These are phyloP conservation scores for Mesopsocus fuscifrons DNA, from an alignment of 2,888 invertebrate genomes.

Conservation along the genomic window DNA sequence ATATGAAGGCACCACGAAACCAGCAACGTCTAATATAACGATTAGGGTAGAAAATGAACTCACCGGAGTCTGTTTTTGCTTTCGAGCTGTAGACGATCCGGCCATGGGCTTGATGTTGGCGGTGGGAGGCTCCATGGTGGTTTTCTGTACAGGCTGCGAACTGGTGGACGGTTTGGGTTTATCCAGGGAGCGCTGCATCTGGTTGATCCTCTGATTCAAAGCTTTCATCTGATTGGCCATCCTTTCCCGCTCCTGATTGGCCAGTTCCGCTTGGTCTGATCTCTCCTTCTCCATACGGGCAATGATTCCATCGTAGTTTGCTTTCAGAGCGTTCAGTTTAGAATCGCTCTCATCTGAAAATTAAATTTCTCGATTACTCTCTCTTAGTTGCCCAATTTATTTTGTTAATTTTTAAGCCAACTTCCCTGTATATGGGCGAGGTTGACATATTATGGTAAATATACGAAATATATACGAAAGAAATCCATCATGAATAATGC, in stretches of 20 bases:
- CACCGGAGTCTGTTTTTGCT: conserved; percentile 16
- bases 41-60: conserved; percentile 1
- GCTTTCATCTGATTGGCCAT: conserved; percentile 44
- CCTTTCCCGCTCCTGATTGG: conserved; percentile 27
- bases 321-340: conserved; percentile 22
- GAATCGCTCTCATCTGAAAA: conserved; percentile 20
- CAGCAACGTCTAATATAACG: conserved; percentile 9
- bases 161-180: conserved; percentile 46
- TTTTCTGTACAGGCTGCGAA: conserved; percentile 37
- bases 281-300: conserved; percentile 54
- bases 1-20: no score
- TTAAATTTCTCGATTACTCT: no score
- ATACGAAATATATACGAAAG: no score
- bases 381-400: no score
- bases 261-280: conserved; percentile 39
- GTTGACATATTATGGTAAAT: no score
- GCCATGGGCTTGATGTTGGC: conserved; percentile 93
- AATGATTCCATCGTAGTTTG: conserved; percentile 27
- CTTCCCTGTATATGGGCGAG: no score
- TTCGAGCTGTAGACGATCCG: conserved; percentile 28
- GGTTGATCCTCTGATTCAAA: conserved; percentile 44
- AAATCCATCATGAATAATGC: no score
- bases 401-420: neutral
- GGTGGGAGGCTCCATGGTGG: conserved; percentile 45
- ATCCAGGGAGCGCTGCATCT: conserved; percentile 44